Percentiles rank a stretch among this genome's conserved stretches.
These are phyloP conservation scores for Psilopsiagon aurifrons DNA, from an alignment of 2,113 vertebrate genomes.

Conservation along the genomic window DNA sequence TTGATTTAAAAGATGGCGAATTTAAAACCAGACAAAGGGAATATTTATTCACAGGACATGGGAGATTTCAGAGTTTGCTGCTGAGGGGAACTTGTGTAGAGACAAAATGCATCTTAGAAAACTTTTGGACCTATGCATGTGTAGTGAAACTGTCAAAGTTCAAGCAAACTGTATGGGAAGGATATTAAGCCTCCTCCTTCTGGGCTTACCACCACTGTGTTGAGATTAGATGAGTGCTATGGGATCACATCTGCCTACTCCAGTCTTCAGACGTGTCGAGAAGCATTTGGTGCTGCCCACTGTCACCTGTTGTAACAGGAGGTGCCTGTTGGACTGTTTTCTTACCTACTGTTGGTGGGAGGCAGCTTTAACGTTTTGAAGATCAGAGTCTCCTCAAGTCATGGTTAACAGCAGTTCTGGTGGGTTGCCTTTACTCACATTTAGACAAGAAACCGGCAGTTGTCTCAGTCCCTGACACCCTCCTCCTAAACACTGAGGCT, in stretches of 20 bases:
- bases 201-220: not conserved
- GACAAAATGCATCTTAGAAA: not conserved
- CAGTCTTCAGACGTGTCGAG: not conserved
- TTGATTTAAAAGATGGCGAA: not conserved
- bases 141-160: not conserved
- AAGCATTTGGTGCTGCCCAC: not conserved
- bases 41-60: not conserved
- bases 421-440: not conserved
- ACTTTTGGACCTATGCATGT: not conserved
- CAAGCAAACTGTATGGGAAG: not conserved
- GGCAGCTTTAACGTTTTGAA: not conserved
- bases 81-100: not conserved
- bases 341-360: not conserved
- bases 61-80: not conserved
- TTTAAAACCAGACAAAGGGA: not conserved
- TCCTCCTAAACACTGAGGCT: not conserved
- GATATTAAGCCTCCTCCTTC: not conserved
- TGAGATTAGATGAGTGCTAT: not conserved
- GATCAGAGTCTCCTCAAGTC: not conserved
- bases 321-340: not conserved
- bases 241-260: not conserved
- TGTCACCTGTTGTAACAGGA: not conserved
- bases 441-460: not conserved
- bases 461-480: not conserved
- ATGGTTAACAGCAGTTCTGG: not conserved